Evolutionary conservation across 1,140 invertebrate species (phyloP), one percentile per base, ranked within the genome.

Genomic region (Prorops nasuta): DNA sequence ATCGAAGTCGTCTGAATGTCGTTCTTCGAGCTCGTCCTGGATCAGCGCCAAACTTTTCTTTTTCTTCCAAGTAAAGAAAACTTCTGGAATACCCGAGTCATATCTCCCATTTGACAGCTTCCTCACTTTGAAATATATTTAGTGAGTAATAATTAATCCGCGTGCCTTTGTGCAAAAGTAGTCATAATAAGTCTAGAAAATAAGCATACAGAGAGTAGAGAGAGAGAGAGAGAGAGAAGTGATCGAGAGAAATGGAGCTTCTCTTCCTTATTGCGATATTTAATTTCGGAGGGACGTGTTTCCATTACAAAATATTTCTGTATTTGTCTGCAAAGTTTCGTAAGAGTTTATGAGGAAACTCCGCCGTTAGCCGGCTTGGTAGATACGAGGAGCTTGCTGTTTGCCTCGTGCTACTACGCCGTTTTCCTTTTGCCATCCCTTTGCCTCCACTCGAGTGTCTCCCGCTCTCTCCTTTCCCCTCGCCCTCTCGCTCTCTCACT

Each of bases 261-360:
- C 18, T 57, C 52, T 40, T 58, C 54, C 54, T 60, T 55, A 66
- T 61, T 53, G 54, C 61, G 54, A 65, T 66, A 67, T 72, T 69
- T 71, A 67, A 72, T 69, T 69, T 66, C 60, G 56, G 54, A 63
- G 49, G 45, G 52, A 69, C 60, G 68, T 69, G 66, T 67, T 69
- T 65, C 62, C 58, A 67, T 69, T 68, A 63, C 66, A 59, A 67
- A 70, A 71, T 69, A 72, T 71, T 71, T 71, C 65, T 67, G 56
- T 68, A 67, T 69, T 69, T 70, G 69, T 72, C 66, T 69, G 68
- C 48, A 50, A 68, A 71, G 66, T 71, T 71, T 67, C 57, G 44
- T 67, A 65, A 68, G 67, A 71, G 67, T 67, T 69, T 64, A 64
- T 56, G 62, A 68, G 66, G 54, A 62, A 72, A 65, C 60, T 66